phyloP scores from a whole-genome alignment of 1,140 invertebrate genomes.

The Euura lappo region DNA sequence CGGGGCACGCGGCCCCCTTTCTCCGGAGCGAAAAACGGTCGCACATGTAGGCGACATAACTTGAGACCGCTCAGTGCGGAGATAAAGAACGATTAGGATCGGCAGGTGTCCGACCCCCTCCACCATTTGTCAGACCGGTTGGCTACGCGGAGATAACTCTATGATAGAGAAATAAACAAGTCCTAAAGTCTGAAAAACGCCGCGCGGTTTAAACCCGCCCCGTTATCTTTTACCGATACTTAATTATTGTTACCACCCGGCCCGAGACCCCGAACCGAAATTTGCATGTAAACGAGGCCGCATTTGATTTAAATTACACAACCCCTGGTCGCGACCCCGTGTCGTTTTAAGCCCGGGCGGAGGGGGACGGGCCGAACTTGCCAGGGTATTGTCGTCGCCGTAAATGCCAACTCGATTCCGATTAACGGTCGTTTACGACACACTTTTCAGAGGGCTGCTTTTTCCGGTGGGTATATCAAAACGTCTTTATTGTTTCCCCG shows the following conservation, averaged over 20 bases:
- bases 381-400: too few relatives aligned
- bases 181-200: neutral
- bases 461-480: too few relatives aligned
- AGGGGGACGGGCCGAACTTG: neutral
- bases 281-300: conserved; percentile 6
- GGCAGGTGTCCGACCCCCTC: neutral
- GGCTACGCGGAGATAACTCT: neutral
- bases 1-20: neutral
- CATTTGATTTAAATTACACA: conserved; percentile 7
- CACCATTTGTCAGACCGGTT: too few relatives aligned
- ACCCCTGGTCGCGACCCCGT: neutral
- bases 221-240: neutral
- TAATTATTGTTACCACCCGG: conserved; percentile 1
- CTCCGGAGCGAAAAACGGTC: neutral
- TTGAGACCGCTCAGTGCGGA: neutral
- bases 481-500: too few relatives aligned
- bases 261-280: neutral
- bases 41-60: neutral
- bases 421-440: too few relatives aligned
- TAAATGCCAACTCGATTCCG: too few relatives aligned
- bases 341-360: neutral
- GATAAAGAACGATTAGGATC: conserved; percentile 5
- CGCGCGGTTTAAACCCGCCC: neutral
- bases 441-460: too few relatives aligned
- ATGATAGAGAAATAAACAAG: neutral